phyloP scores from a whole-genome alignment of 2,888 invertebrate genomes.

The Tetranychus piercei region DNA sequence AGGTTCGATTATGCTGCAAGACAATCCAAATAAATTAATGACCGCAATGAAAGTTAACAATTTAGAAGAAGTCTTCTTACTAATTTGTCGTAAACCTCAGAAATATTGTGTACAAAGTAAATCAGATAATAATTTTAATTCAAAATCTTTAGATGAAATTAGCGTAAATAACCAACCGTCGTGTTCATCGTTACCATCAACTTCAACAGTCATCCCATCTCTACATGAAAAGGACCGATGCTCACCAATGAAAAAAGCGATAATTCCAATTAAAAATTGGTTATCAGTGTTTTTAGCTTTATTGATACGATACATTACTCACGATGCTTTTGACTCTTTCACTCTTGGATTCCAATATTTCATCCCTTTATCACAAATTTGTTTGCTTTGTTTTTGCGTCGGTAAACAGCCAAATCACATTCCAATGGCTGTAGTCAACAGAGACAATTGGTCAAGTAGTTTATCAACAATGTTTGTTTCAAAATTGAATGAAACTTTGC shows the following conservation, averaged over 20 bases:
- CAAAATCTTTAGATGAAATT: too few species aligned
- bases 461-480: background rate
- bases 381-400: background rate
- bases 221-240: background rate
- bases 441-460: background rate
- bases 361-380: background rate
- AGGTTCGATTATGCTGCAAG: background rate
- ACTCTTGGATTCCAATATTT: conserved; percentile 2
- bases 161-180: too few species aligned
- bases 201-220: background rate
- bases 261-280: background rate
- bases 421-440: background rate
- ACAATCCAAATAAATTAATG: background rate
- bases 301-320: background rate
- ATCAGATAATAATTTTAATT: background rate
- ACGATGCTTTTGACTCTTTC: background rate
- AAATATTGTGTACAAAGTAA: background rate
- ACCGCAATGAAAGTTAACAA: background rate
- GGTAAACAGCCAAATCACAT: background rate
- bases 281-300: background rate
- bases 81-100: background rate
- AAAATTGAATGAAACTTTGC: background rate
- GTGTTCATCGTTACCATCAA: too few species aligned
- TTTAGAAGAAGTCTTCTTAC: conserved; percentile 7
- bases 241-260: background rate